Base-by-base conservation (phyloP, 2,797 vertebrate genomes). In the Dermochelys coriacea region DNA sequence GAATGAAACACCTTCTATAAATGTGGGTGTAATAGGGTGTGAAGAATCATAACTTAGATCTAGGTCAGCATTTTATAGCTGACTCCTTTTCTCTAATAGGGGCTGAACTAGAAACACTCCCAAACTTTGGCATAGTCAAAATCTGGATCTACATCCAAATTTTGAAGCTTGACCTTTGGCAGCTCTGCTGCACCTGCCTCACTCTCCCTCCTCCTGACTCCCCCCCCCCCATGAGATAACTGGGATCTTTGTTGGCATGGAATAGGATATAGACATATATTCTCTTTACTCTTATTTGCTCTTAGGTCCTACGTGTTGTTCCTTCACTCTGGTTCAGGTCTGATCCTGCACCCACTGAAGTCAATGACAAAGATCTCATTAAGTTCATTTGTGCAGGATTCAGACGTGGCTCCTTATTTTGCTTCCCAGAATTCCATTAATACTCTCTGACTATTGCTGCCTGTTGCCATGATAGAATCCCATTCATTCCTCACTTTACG, bases 61-160 rank as follows among this genome's bases (percentile, higher is more conserved):
- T 27, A 75, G 12, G 41, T 47, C 61, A n/a, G 4, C 18, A 64
- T n/a, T 64, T 59, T 74, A 74, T 74, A 37, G 37, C 15, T 16
- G 59, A 64, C 59, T 15, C 23, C 37, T 45, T 45, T 45, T 74
- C 12, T 74, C 41, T 41, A 12, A 27, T 74, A 75, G 3, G 14
- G 23, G 23, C 23, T 29, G 41, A 75, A 29, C 41, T 75, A 47
- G 71, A 15, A 75, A 27, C 23, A 75, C 12, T 47, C 23, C 6
- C 71, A 75, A 47, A 27, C 8, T 9, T 37, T 59, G n/a, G n/a
- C 64, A 37, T 11, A 15, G 41, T 41, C 12, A 75, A 93, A 95
- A 94, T 85, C 79, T 51, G 51, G 83, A 74, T 74, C 25, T 64
- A 87, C 77, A 93, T 21, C 80, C 84, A 80, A 16, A 78, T 68